Percentiles rank a stretch among this genome's conserved stretches.
Conservation (phyloP, 2,888 invertebrate species). For the Scaptomyza caliginosa region DNA sequence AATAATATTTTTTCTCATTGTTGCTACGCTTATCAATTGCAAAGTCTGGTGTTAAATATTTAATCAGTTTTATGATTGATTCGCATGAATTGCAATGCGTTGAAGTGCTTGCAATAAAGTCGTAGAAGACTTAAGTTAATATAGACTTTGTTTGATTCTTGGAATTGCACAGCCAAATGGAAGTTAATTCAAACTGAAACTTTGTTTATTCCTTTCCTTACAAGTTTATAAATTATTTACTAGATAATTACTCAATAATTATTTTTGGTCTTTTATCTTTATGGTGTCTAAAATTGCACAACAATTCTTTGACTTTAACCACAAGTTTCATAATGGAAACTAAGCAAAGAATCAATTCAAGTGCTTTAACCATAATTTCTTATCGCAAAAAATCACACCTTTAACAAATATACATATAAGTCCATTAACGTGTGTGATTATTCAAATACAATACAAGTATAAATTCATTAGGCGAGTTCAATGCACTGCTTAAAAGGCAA, state of each 20-base stretch:
- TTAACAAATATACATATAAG: constrained; percentile 34
- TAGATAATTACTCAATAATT: neutral
- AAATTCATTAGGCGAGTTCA: constrained; percentile 67
- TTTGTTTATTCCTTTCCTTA: no score
- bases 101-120: neutral
- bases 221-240: neutral
- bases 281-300: neutral
- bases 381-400: constrained; percentile 39
- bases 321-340: no score
- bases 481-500: constrained; percentile 56
- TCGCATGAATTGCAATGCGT: constrained; percentile 14
- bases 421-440: constrained; percentile 2
- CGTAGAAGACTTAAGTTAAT: neutral
- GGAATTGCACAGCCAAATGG: no score
- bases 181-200: no score
- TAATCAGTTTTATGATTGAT: constrained; percentile 29
- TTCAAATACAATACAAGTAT: constrained; percentile 42
- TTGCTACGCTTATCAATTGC: constrained; percentile 29
- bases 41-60: neutral
- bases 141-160: neutral
- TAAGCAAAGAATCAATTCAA: neutral
- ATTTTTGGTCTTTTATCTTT: neutral
- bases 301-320: no score
- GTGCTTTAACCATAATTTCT: constrained; percentile 13
- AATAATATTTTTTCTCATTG: neutral